Base-by-base conservation (phyloP, 1,140 invertebrate species). In the Maconellicoccus hirsutus region DNA sequence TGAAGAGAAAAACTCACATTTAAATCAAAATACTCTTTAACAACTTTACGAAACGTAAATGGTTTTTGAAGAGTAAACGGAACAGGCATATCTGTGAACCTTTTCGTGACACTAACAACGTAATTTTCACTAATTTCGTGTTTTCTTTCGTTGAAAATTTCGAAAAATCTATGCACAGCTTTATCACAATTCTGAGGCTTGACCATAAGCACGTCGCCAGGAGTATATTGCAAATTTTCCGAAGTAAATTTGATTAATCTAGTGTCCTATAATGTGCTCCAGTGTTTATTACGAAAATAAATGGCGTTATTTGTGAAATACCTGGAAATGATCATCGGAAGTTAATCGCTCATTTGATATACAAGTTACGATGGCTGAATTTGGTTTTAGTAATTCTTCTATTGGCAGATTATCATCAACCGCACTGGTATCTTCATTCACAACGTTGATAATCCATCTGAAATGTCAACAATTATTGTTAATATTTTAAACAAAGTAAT, bases 121-220 rank as follows among this genome's bases (percentile, higher is more conserved):
- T 83, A 83, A 74, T 84, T 42, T 61, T 19, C 23, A 29, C 42
- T 21, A 8, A 72, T 3, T 76, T 42, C 82, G 82, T 83, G 52
- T 19, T 69, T 70, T 27, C 80, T 79, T 79, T 84, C 73, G 75
- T 80, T 73, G 76, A 87, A 77, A 78, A 89, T 73, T 79, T 80
- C 76, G 76, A 82, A 88, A 74, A 98, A 90, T 74, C 86, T 82
- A 21, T 88, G 79, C 1, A 98, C 84, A 77, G 89, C 85, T 73
- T 89, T 83, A 3, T 79, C 73, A 23, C 85, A 84, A 80, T 98
- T 99, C 73, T 86, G 82, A 3, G 96, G 94, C 76, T 88, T 84
- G 6, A 98, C 81, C 75, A 90, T 87, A 12, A 93, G 79, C 4
- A 98, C 85, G 85, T 98, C 96, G 8, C 96, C 96, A 0, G 94